These are phyloP conservation scores for Globia sparganii DNA, from an alignment of 2,888 invertebrate genomes.

Conservation along the genomic window DNA sequence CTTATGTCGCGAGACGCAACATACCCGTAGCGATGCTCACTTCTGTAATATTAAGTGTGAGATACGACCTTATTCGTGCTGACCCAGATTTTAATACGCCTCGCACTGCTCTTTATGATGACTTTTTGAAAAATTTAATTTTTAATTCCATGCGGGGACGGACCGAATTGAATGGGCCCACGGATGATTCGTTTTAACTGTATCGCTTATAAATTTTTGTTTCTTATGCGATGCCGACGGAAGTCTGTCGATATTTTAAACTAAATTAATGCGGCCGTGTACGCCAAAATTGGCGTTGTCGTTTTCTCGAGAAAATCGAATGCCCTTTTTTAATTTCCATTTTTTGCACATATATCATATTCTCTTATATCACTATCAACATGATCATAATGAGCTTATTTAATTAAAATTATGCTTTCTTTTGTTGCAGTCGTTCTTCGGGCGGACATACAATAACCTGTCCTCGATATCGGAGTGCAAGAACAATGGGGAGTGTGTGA, in stretches of 20 bases:
- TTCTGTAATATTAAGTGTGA: constrained; percentile 88
- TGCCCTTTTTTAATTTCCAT: constrained; percentile 77
- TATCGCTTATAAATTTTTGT: constrained; percentile 88
- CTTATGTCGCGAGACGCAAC: constrained; percentile 85
- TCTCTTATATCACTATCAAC: constrained; percentile 59
- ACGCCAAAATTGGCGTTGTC: constrained; percentile 78
- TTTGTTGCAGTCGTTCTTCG: constrained; percentile 96
- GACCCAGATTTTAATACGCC: constrained; percentile 88
- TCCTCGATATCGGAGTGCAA: constrained; percentile 97
- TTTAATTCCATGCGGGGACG: constrained; percentile 85
- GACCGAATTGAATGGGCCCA: constrained; percentile 80
- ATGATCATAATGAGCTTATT: constrained; percentile 62
- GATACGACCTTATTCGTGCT: constrained; percentile 86
- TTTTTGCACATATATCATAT: constrained; percentile 71
- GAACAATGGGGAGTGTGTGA: constrained; percentile 97
- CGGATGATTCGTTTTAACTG: constrained; percentile 86
- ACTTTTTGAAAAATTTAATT: constrained; percentile 90
- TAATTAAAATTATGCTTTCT: constrained; percentile 73
- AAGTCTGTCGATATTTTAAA: constrained; percentile 87
- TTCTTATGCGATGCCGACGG: constrained; percentile 86
- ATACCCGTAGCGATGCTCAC: constrained; percentile 78
- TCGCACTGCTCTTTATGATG: constrained; percentile 87
- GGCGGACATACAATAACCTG: constrained; percentile 97
- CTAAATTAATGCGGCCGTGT: constrained; percentile 84
- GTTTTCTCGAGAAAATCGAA: constrained; percentile 79